Evolutionary conservation across 2,797 vertebrate genomes (phyloP).

Genomic region (Acanthurus leucopareius): DNA sequence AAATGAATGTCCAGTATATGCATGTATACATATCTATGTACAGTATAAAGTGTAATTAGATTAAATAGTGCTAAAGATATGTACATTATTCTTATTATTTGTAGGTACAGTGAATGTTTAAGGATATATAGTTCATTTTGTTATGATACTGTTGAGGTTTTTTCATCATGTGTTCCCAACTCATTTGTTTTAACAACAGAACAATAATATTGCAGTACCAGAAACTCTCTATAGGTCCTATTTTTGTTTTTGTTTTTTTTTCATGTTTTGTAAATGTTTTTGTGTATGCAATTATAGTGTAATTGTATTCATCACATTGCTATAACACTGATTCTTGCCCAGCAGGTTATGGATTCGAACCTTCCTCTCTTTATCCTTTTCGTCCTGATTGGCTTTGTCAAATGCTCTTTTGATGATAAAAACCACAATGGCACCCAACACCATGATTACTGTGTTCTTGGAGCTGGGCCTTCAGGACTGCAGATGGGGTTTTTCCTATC

Average conservation of each 20-base stretch:
- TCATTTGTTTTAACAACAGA: neutral
- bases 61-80: neutral
- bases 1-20: neutral
- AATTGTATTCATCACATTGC: neutral
- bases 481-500: slow-evolving; percentile 94
- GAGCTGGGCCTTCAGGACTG: slow-evolving; percentile 93
- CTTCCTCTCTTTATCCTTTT: slow-evolving; percentile 56
- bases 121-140: too few species aligned
- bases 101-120: too few species aligned
- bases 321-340: neutral
- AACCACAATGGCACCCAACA: slow-evolving; percentile 61
- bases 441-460: slow-evolving; percentile 94
- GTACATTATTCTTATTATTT: too few species aligned
- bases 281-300: too few species aligned
- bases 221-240: too few species aligned
- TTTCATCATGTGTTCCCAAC: neutral
- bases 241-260: too few species aligned
- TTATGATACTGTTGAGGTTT: too few species aligned
- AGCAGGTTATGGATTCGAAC: slow-evolving; percentile 75
- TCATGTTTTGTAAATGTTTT: too few species aligned
- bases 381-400: slow-evolving; percentile 63
- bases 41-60: neutral
- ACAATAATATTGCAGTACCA: too few species aligned
- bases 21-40: neutral
- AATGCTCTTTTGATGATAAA: slow-evolving; percentile 43